Percentiles rank a stretch among this genome's conserved stretches.
phyloP scores from a whole-genome alignment of 2,888 invertebrate species.

The Drosophila antonietae region DNA sequence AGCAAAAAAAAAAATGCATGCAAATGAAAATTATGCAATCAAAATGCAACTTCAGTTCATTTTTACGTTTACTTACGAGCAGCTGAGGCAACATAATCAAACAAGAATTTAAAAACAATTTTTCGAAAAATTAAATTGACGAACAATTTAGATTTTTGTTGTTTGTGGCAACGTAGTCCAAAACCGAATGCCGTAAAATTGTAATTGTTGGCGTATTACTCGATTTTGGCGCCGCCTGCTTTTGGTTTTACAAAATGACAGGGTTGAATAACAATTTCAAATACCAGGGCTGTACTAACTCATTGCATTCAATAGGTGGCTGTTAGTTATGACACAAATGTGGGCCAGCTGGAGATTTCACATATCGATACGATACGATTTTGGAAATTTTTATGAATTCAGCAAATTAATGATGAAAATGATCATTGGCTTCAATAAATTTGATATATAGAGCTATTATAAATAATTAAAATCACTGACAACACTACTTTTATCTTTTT shows the following conservation, averaged over 20 bases:
- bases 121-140: constrained; percentile 9
- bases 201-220: background rate
- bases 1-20: background rate
- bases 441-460: background rate
- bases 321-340: constrained; percentile 9
- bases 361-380: constrained; percentile 13
- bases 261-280: constrained; percentile 13
- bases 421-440: no score
- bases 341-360: background rate
- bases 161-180: constrained; percentile 3
- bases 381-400: background rate
- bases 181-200: constrained; percentile 7
- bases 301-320: background rate
- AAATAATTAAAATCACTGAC: background rate
- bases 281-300: constrained; percentile 18
- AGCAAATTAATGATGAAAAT: background rate
- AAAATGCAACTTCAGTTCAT: constrained; percentile 9
- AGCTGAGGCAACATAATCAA: constrained; percentile 34
- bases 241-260: constrained; percentile 16
- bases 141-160: constrained; percentile 29
- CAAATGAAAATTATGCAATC: constrained; percentile 36
- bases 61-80: constrained; percentile 33
- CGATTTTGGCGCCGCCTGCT: constrained; percentile 47
- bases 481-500: no score
- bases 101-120: background rate